These are phyloP conservation scores for Chunga burmeisteri DNA, from an alignment of 2,113 vertebrate genomes.

Conservation along the genomic window DNA sequence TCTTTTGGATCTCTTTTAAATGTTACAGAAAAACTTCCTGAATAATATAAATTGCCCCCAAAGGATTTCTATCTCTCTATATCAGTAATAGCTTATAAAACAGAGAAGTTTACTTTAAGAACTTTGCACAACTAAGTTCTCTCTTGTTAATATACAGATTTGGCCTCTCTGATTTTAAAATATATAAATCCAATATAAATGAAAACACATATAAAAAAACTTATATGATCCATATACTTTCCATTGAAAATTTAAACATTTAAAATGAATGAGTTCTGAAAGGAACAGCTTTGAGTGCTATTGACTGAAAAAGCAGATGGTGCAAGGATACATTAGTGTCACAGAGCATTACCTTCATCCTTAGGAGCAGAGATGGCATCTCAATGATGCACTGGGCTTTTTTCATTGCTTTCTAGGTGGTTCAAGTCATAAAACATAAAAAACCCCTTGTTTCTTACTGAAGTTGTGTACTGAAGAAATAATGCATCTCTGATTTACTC, in stretches of 20 bases:
- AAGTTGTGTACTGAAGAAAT: neutral
- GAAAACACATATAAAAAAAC: neutral
- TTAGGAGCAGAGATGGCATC: slow-evolving; percentile 5
- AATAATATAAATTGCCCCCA: neutral
- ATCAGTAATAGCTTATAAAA: neutral
- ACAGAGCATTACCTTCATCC: slow-evolving; percentile 55
- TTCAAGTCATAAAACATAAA: slow-evolving; percentile 29
- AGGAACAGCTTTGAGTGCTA: slow-evolving; percentile 51
- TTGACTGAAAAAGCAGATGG: slow-evolving; percentile 68
- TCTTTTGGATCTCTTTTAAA: neutral
- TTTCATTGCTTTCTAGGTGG: neutral
- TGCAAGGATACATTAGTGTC: slow-evolving; percentile 63
- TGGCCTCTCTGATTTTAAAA: slow-evolving; percentile 3
- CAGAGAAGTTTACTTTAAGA: neutral
- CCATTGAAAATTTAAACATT: slow-evolving; percentile 8
- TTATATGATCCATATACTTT: neutral
- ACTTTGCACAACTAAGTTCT: neutral
- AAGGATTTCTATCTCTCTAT: neutral
- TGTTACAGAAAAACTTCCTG: neutral
- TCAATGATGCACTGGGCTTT: neutral
- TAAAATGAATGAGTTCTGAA: slow-evolving; percentile 50
- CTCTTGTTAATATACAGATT: neutral
- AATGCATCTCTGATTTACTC: neutral
- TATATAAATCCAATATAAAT: neutral
- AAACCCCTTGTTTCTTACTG: accelerated